Evolutionary conservation across 2,113 vertebrate genomes (phyloP).

Genomic region (Aptenodytes forsteri): DNA sequence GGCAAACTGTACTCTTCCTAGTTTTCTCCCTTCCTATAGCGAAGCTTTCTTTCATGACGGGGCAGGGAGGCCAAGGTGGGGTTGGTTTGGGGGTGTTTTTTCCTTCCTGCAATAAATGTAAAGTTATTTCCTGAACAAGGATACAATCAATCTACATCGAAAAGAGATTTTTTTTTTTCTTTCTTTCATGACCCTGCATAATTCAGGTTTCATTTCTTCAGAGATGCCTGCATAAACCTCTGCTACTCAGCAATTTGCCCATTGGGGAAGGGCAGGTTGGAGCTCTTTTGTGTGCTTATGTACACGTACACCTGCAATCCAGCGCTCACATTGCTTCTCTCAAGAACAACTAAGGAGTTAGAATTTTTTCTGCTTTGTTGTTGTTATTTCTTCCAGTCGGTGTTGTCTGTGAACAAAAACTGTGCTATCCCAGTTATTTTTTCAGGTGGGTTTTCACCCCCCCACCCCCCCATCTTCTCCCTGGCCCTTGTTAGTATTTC

Average conservation of each 20-base stretch:
- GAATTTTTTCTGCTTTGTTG: neutral
- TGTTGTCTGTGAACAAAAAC: neutral
- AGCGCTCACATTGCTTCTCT: fast-evolving
- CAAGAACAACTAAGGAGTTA: neutral
- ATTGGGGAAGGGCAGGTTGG: neutral
- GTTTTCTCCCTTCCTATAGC: neutral
- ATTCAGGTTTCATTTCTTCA: neutral
- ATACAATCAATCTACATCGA: fast-evolving
- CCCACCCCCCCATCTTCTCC: neutral
- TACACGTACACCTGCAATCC: neutral
- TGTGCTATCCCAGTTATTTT: neutral
- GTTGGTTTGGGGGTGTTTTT: neutral
- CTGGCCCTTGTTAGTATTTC: neutral
- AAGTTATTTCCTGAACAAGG: neutral
- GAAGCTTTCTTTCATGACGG: too few species aligned
- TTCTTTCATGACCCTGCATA: neutral
- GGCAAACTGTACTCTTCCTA: neutral
- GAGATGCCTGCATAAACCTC: neutral
- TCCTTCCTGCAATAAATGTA: neutral
- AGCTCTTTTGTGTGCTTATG: neutral
- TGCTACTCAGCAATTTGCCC: neutral
- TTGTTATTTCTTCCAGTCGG: fast-evolving
- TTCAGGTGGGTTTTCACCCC: neutral
- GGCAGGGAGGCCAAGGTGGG: neutral
- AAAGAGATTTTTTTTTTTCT: neutral